Base-by-base conservation (phyloP, 2,888 invertebrate genomes). In the Balanococcus diminutus region DNA sequence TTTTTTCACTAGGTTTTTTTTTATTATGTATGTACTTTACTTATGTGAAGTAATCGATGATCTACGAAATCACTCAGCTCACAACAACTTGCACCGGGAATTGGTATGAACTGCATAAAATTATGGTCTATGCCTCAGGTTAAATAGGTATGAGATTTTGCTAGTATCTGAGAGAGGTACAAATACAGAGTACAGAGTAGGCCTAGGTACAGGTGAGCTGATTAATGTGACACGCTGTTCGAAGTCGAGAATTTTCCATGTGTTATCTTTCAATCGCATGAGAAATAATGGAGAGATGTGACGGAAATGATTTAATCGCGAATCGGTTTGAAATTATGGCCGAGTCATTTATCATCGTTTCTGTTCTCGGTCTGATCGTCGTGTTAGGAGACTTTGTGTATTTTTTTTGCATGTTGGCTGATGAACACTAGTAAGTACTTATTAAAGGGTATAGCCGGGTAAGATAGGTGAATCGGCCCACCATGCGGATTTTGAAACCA, bases 251-350 rank as follows among this genome's bases (percentile, higher is more conserved):
- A 32, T 32, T 4, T n/a, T 32, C 72, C 16, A 5, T 16, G 32
- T n/a, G 72, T 32, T 28, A 28, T 72, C 32, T 72, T 72, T 72
- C 72, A 72, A 28, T 32, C 61, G 61, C 61, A 61, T 25, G 46
- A 46, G 46, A 46, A 46, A n/a, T n/a, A 46, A 42, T 46, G 36
- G 8, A 36, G 36, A 36, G n/a, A 61, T 61, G 61, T 61, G 61
- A n/a, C 72, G 72, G 72, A 72, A 72, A 72, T 72, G 72, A 72
- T 72, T 72, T 32, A 72, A 72, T 72, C 72, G 16, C 25, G 32
- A 16, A 16, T 1, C 4, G 72, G 6, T 28, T n/a, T 56, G 56
- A n/a, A 46, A 46, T 14, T n/a, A 46, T 46, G 11, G 46, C n/a
- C 16, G n/a, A 0, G n/a, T 46, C 46, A 46, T 46, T 46, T 46